Evolutionary conservation across 2,797 vertebrate species (phyloP).

Genomic region (Neosilurus hyrtlii): DNA sequence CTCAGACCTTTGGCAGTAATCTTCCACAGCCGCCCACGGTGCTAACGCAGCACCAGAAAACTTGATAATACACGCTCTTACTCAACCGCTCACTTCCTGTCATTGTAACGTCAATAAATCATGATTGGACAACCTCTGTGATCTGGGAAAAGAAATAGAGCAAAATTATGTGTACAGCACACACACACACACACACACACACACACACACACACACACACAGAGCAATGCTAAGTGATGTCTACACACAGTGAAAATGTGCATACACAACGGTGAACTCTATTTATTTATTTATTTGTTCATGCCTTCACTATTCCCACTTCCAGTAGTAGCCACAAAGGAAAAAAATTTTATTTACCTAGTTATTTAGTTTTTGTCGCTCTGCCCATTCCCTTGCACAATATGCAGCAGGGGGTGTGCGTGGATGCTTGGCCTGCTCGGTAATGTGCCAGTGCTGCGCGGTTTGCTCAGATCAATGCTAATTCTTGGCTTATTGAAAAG

Average conservation of each 20-base stretch:
- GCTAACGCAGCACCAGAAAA: conserved; percentile 25
- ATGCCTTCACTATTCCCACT: conserved; percentile 32
- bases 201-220: not conserved
- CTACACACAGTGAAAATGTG: no score
- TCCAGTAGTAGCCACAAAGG: conserved; percentile 27
- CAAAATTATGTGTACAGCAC: not conserved
- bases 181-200: not conserved
- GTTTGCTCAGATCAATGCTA: conserved; percentile 68
- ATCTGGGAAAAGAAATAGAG: not conserved
- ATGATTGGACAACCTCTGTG: not conserved
- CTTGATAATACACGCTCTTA: conserved; percentile 33
- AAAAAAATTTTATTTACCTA: not conserved
- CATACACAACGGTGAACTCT: no score
- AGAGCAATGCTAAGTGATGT: no score
- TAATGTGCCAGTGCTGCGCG: conserved; percentile 42
- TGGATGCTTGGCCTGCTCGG: conserved; percentile 40
- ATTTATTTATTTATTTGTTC: conserved; percentile 31
- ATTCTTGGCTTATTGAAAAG: conserved; percentile 62
- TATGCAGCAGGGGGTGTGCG: conserved; percentile 40
- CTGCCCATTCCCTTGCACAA: conserved; percentile 44
- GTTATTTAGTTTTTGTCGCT: conserved; percentile 41
- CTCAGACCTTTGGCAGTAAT: conserved; percentile 8
- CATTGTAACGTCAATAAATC: conserved; percentile 26
- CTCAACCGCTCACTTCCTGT: conserved; percentile 35
- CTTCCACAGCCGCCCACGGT: conserved; percentile 20